Base-by-base conservation (phyloP, 2,888 invertebrate genomes). In the Minunthozetes semirufus region DNA sequence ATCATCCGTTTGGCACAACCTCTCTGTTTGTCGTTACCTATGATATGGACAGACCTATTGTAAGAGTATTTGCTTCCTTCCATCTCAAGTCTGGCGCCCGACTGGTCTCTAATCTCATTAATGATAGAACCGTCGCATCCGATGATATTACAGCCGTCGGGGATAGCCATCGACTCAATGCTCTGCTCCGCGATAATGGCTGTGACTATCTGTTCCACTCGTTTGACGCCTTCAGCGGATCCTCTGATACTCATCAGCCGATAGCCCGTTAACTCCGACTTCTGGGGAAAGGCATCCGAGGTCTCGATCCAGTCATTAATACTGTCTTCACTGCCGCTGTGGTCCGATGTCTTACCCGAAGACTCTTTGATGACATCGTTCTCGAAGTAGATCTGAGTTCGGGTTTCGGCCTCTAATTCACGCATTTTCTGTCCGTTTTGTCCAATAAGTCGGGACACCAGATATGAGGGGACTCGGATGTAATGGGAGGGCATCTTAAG, bases 101-200 rank as follows among this genome's bases (percentile, higher is more conserved):
- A 61, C 25, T 29, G 15, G 11, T 29, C 15, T 1, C 13, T 17
- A 15, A 61, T 61, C 27, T 29, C 15, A 29, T 29, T 29, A 61
- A 61, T 61, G 17, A 25, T 61, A 11, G 22, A 9, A 3, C 61
- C 61, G 29, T 17, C 27, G 15, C 1, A 5, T 11, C 61, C 61
- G 61, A 61, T 17, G 25, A 61, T 61, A 61, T 61, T 61, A 61
- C 61, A 61, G 29, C 61, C 61, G 29, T 15, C 8, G 8, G 61
- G 61, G 13, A 61, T 27, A n/a, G 8, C 9, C 22, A 61, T 9
- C 2, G 17, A 1, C 13, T 61, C 61, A 2, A 9, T 22, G 25
- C 11, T 27, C 15, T 27, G 2, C 25, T 25, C 61, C 11, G 5
- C 29, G 25, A 61, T 61, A 5, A 61, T 27, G 1, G 15, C 61